Percentiles rank a stretch among this genome's conserved stretches.
phyloP scores from a whole-genome alignment of 2,797 vertebrate species.

The Pseudochromis fuscus region DNA sequence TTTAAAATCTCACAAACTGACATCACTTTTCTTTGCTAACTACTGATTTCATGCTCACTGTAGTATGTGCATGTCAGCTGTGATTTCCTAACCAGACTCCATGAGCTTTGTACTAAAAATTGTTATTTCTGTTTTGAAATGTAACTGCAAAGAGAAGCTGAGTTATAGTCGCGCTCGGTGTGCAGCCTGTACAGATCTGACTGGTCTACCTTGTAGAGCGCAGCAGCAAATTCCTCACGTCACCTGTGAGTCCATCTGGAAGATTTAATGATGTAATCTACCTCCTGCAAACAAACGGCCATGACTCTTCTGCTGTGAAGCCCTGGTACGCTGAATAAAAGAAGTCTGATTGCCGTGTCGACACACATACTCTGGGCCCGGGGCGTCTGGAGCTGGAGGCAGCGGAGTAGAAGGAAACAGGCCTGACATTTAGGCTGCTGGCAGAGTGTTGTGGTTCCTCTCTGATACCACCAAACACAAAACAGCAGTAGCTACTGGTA shows the following conservation, averaged over 20 bases:
- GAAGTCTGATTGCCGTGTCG: background rate
- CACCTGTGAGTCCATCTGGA: background rate
- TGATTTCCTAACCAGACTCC: no score
- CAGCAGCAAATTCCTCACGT: no score
- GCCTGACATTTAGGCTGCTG: constrained; percentile 33
- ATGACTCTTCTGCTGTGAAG: constrained; percentile 11
- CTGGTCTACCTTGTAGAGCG: no score
- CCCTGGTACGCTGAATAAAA: background rate
- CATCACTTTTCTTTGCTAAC: no score
- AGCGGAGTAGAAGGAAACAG: constrained; percentile 41
- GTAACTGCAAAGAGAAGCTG: no score
- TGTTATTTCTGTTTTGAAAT: no score
- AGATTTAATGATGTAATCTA: constrained; percentile 3
- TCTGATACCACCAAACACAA: constrained; percentile 9
- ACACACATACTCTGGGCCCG: background rate
- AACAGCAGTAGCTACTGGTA: background rate
- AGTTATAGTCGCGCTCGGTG: no score
- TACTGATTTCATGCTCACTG: no score
- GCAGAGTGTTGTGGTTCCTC: constrained; percentile 23
- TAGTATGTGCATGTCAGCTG: no score
- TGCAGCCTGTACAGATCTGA: no score
- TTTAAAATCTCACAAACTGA: no score
- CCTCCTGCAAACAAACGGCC: background rate
- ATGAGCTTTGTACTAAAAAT: no score
- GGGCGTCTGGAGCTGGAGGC: constrained; percentile 31